phyloP scores from a whole-genome alignment of 2,797 vertebrate genomes.

The Hafferia zeledoni region DNA sequence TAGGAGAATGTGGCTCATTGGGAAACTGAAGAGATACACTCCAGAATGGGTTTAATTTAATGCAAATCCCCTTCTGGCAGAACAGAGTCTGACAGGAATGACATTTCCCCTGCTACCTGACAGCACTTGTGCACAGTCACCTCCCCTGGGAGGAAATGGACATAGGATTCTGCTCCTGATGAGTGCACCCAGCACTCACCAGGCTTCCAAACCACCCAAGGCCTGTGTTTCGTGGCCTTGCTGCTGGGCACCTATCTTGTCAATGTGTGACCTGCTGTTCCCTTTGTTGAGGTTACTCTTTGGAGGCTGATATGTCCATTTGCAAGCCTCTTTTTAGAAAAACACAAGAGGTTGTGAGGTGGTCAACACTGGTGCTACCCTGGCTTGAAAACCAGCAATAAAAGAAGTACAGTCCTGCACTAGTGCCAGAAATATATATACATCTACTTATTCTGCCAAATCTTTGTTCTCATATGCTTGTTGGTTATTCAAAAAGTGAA shows the following conservation, averaged over 20 bases:
- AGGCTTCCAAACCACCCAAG: neutral
- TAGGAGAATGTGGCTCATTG: neutral
- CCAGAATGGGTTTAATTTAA: neutral
- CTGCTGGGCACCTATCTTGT: neutral
- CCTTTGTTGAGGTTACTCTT: neutral
- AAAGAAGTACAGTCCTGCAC: neutral
- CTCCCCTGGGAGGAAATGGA: neutral
- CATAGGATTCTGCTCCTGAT: neutral
- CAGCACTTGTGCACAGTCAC: neutral
- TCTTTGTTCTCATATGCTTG: neutral
- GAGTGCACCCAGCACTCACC: neutral
- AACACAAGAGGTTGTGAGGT: neutral
- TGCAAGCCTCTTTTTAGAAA: neutral
- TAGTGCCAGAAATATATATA: neutral
- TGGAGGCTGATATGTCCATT: neutral
- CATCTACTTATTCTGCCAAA: neutral
- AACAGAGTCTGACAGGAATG: neutral
- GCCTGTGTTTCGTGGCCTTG: neutral
- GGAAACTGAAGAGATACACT: neutral
- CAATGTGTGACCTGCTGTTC: neutral
- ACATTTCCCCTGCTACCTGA: accelerated
- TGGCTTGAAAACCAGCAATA: neutral
- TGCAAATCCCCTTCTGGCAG: neutral
- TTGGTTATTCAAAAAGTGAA: neutral
- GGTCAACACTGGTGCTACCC: neutral